phyloP scores from a whole-genome alignment of 2,797 vertebrate species.

The Adrianichthys oophorus region DNA sequence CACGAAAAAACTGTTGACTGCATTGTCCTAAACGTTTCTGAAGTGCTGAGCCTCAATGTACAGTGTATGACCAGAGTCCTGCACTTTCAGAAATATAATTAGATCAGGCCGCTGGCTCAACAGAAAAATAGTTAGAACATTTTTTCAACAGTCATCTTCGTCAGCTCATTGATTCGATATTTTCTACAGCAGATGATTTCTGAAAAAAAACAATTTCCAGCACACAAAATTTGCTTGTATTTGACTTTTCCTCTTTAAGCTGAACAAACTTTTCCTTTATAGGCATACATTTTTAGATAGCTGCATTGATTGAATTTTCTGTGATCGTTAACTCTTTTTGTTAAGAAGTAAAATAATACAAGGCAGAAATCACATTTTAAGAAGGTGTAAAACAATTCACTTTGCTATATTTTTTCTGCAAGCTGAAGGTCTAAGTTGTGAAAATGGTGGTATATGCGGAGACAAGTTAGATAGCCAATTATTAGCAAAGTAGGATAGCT shows the following conservation, averaged over 20 bases:
- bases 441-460: no score
- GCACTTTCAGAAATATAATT: conserved; percentile 2
- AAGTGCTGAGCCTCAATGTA: background rate
- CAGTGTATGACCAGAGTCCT: background rate
- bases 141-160: background rate
- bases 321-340: no score
- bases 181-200: conserved; percentile 9
- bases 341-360: no score
- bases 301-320: background rate
- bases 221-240: conserved; percentile 2
- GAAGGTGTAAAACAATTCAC: no score
- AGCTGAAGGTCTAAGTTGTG: no score
- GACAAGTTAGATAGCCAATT: no score
- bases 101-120: conserved; percentile 7
- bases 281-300: conserved; percentile 16
- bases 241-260: conserved; percentile 30
- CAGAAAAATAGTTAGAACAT: conserved; percentile 5
- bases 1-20: no score
- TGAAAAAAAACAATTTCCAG: background rate
- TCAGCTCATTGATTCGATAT: conserved; percentile 7
- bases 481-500: no score
- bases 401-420: no score
- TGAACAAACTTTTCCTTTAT: conserved; percentile 23
- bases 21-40: conserved; percentile 1
- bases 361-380: no score